Evolutionary conservation across 2,888 invertebrate genomes (phyloP).

Genomic region (Lissocephala sabroskyi): DNA sequence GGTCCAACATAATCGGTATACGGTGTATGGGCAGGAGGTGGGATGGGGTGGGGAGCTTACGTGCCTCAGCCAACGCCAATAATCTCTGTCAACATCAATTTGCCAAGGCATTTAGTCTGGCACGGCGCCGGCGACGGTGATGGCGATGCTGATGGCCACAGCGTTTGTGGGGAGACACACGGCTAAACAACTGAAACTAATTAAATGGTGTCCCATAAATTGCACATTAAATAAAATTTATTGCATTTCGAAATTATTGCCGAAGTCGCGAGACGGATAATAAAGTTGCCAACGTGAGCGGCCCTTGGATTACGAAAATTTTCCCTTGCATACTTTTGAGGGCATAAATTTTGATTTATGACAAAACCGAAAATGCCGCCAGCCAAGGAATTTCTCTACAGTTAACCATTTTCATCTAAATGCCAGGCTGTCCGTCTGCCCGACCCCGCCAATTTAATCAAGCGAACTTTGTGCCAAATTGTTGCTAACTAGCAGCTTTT

Average conservation of each 20-base stretch:
- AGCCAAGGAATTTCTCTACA: too few relatives aligned
- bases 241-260: slow-evolving; percentile 65
- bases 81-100: slow-evolving; percentile 70
- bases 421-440: not conserved
- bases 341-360: slow-evolving; percentile 49
- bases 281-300: slow-evolving; percentile 51
- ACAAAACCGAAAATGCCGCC: not conserved
- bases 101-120: slow-evolving; percentile 27
- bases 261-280: slow-evolving; percentile 60
- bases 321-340: slow-evolving; percentile 32
- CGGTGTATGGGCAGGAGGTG: not conserved
- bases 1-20: slow-evolving; percentile 1
- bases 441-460: slow-evolving; percentile 16
- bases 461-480: slow-evolving; percentile 14
- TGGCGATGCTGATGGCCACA: not conserved
- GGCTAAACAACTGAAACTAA: slow-evolving; percentile 59
- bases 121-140: not conserved
- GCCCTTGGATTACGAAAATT: slow-evolving; percentile 22
- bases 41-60: slow-evolving; percentile 20
- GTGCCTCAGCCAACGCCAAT: slow-evolving; percentile 49
- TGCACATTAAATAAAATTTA: slow-evolving; percentile 69
- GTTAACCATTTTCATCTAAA: too few relatives aligned
- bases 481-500: slow-evolving; percentile 14
- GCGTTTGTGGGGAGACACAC: not conserved
- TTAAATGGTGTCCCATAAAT: slow-evolving; percentile 70